Evolutionary conservation across 2,113 vertebrate species (phyloP).

Genomic region (Myrmecophaga tridactyla): DNA sequence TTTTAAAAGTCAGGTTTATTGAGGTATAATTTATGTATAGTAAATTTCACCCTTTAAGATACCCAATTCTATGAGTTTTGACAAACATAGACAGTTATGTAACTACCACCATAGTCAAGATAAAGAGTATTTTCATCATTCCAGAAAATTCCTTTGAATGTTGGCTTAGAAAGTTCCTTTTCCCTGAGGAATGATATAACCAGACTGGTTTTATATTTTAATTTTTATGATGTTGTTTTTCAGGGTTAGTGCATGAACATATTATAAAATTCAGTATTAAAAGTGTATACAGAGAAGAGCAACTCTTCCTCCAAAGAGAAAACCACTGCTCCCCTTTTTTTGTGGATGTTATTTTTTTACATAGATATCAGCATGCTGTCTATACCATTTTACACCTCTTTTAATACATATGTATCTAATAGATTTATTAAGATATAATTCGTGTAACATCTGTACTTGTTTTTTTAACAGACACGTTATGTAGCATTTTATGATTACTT

Average conservation of each 20-base stretch:
- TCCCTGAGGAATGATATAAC: background rate
- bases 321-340: background rate
- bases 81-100: background rate
- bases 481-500: background rate
- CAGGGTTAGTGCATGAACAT: background rate
- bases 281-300: background rate
- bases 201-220: background rate
- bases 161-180: background rate
- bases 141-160: background rate
- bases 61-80: background rate
- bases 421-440: background rate
- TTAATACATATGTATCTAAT: background rate
- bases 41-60: background rate
- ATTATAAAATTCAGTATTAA: background rate
- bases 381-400: background rate
- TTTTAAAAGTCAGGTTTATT: too few species aligned
- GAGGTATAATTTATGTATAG: background rate
- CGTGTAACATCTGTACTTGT: background rate
- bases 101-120: background rate
- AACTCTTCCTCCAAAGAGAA: background rate
- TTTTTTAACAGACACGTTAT: background rate
- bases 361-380: background rate
- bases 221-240: background rate
- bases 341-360: background rate
- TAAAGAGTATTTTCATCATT: background rate